These are phyloP conservation scores for Ditula angustiorana DNA, from an alignment of 2,888 invertebrate genomes.

Conservation along the genomic window DNA sequence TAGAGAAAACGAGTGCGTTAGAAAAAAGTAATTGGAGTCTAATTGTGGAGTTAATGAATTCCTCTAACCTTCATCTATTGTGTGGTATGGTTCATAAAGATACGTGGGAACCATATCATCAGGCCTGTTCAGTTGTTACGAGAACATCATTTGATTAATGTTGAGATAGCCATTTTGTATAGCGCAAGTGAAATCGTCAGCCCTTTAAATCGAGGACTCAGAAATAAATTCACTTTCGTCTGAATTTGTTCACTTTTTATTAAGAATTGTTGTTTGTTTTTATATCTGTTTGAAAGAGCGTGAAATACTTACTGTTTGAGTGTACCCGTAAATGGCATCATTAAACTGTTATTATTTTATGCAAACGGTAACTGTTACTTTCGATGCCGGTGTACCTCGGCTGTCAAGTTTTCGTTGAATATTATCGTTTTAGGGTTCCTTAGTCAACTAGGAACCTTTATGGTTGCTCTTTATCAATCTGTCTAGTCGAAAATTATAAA, in stretches of 20 bases:
- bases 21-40: conserved; percentile 33
- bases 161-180: conserved; percentile 43
- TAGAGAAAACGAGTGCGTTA: conserved; percentile 46
- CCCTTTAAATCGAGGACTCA: conserved; percentile 35
- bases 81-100: conserved; percentile 42
- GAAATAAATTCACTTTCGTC: not conserved
- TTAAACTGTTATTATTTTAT: not conserved
- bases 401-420: no score
- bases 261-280: not conserved
- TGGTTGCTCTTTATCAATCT: no score
- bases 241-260: conserved; percentile 6
- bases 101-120: conserved; percentile 49
- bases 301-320: no score
- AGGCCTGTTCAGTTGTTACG: conserved; percentile 39
- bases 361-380: not conserved
- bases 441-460: no score
- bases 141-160: conserved; percentile 49
- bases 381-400: no score
- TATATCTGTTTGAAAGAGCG: not conserved
- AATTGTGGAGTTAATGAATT: conserved; percentile 43
- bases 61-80: conserved; percentile 46
- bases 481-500: no score
- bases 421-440: no score
- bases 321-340: not conserved
- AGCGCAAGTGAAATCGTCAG: conserved; percentile 39